Percentiles rank a stretch among this genome's conserved stretches.
Evolutionary conservation across 2,113 vertebrate species (phyloP).

Genomic region (Himantopus leucocephalus): DNA sequence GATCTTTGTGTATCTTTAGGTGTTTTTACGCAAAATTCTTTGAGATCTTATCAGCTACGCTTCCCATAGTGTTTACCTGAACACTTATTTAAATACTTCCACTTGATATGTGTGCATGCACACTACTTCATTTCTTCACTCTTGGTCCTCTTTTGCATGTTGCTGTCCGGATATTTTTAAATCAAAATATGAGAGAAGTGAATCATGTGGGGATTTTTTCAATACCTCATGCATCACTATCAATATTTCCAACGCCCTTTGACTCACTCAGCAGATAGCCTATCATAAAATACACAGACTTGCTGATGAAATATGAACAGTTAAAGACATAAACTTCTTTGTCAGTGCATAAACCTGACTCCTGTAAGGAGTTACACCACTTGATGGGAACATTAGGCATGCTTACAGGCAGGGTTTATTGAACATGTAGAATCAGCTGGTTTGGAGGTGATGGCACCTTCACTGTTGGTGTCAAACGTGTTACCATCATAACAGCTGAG

Average conservation of each 20-base stretch:
- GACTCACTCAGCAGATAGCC: background rate
- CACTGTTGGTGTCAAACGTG: background rate
- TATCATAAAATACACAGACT: background rate
- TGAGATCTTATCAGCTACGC: background rate
- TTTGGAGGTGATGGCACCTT: background rate
- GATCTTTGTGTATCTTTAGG: background rate
- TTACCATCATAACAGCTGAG: background rate
- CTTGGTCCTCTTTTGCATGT: conserved; percentile 4
- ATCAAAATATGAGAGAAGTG: conserved; percentile 3
- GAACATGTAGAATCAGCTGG: background rate
- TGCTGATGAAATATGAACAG: background rate
- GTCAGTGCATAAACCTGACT: background rate
- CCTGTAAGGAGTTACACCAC: background rate
- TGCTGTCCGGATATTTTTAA: conserved; percentile 32
- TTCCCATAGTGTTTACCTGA: background rate
- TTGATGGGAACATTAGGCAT: background rate
- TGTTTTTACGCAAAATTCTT: background rate
- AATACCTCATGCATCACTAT: background rate
- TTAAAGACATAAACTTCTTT: background rate
- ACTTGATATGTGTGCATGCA: background rate
- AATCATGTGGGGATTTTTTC: conserved; percentile 40
- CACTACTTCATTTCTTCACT: background rate
- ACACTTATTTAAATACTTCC: background rate
- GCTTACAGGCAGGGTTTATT: background rate
- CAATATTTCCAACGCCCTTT: conserved; percentile 28